Evolutionary conservation across 1,140 invertebrate genomes (phyloP), one percentile per base, ranked within the genome.

Genomic region (Globodera ellingtonae): DNA sequence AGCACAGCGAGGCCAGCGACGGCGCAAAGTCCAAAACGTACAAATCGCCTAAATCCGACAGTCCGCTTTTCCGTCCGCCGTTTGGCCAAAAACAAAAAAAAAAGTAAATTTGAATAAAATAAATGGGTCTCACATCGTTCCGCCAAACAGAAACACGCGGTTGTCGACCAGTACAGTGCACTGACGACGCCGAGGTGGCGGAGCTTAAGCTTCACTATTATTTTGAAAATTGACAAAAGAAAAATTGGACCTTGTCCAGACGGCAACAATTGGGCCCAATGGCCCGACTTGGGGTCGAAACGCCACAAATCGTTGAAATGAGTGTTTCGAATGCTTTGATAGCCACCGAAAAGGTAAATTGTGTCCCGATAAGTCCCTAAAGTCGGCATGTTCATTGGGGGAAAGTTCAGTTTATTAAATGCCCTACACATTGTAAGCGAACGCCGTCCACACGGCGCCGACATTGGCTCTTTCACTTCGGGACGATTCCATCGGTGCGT

Each of bases 281-380:
- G 52, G 18, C 21, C 52, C 9, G 70, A 79, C 21, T 52, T 66
- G 18, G 91, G 90, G 87, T 92, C 89, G 90, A 93, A 95, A 86
- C 92, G 92, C 86, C 93, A 92, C 56, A 95, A 89, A 90, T 96
- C 94, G 90, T 94, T 94, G 86, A 93, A 95, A 90, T 96, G 95
- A 73, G 91, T 90, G 82, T 93, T 92, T 56, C 90, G 86, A 21
- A 92, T 90, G 6, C 94, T 93, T 90, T 95, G 94, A 87, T 93
- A 95, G 10, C 95, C 95, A 59, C 95, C 95, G 91, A 96, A 95
- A 70, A 96, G 92, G 85, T 94, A 95, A 89, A 96, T 92, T 83
- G 92, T 90, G 44, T 92, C 92, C 81, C 93, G 92, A 86, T 94
- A 92, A 1, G 93, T 90, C 92, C 95, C 93, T 93, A 79, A 80